Evolutionary conservation across 1,140 invertebrate genomes (phyloP), one percentile per base, ranked within the genome.

Genomic region (Leguminivora glycinivorella): DNA sequence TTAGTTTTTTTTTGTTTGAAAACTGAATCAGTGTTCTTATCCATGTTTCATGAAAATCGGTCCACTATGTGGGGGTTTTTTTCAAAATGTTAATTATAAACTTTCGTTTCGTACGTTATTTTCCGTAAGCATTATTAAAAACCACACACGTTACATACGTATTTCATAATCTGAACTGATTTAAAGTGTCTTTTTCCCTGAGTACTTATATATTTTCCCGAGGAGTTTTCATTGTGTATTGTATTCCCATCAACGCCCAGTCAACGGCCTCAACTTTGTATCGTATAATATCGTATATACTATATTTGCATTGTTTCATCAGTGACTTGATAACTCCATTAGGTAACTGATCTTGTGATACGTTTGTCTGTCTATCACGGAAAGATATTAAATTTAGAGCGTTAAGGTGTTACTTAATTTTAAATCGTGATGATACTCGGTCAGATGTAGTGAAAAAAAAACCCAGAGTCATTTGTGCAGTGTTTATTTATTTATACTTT

Each of bases 261-360:
- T 52, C 17, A 52, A 52, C 19, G 47, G 47, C 47, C 47, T 3
- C 6, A 10, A 52, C 17, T 10, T 52, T 52, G 19, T 52, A 38
- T 38, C n/a, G n/a, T n/a, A n/a, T 12, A 38, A 12, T 38, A 38
- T 38, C 10, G 34, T 38, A 34, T 43, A n/a, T 43, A 31, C 29
- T 40, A 52, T 10, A 52, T 52, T 22, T 52, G 19, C 47, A 22
- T 52, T 52, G 47, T 52, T 52, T 52, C 47, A 52, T 52, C 47
- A 22, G 17, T 52, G 47, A 0, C 19, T 52, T 52, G 47, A 52
- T 52, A 52, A 22, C 47, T 52, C 22, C 19, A 52, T 52, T 52
- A 52, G 47, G 47, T 52, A 52, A 52, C 47, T 52, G 47, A 52
- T 52, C 47, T 7, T 22, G 22, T 52, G 47, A 52, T 52, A 52